Evolutionary conservation across 1,140 invertebrate genomes (phyloP).

Genomic region (Sminthurinus signatus): DNA sequence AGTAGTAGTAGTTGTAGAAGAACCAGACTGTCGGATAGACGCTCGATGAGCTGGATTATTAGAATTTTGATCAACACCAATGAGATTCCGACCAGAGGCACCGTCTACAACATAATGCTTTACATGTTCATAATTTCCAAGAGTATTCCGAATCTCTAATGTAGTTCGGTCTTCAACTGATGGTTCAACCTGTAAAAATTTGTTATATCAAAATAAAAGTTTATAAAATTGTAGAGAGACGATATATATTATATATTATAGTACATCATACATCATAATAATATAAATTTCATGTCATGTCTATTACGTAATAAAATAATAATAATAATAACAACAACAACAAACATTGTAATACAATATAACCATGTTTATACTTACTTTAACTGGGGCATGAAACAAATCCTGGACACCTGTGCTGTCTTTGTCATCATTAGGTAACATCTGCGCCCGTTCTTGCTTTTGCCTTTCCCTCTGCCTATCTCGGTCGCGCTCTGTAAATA

Average conservation of each 20-base stretch:
- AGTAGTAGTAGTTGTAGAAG: not conserved
- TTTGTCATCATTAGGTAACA: conserved; percentile 58
- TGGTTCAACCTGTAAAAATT: conserved; percentile 58
- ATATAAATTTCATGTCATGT: no score
- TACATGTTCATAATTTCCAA: conserved; percentile 63
- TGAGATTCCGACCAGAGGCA: conserved; percentile 53
- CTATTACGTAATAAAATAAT: no score
- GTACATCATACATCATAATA: no score
- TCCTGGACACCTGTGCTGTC: conserved; percentile 40
- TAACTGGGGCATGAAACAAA: conserved; percentile 56
- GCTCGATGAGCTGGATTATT: conserved; percentile 46
- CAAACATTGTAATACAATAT: no score
- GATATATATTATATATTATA: no score
- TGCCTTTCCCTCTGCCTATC: conserved; percentile 65
- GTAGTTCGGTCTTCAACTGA: conserved; percentile 60
- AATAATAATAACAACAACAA: no score
- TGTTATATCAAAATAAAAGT: no score
- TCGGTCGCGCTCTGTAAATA: conserved; percentile 50
- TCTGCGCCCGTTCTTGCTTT: conserved; percentile 62
- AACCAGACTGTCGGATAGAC: conserved; percentile 3
- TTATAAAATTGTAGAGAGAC: no score
- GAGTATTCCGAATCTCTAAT: conserved; percentile 63
- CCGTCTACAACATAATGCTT: conserved; percentile 57
- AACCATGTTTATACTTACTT: conserved; percentile 52
- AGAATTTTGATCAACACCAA: conserved; percentile 62